These are phyloP conservation scores for Tuberolachnus salignus DNA, from an alignment of 2,888 invertebrate genomes.

Conservation along the genomic window DNA sequence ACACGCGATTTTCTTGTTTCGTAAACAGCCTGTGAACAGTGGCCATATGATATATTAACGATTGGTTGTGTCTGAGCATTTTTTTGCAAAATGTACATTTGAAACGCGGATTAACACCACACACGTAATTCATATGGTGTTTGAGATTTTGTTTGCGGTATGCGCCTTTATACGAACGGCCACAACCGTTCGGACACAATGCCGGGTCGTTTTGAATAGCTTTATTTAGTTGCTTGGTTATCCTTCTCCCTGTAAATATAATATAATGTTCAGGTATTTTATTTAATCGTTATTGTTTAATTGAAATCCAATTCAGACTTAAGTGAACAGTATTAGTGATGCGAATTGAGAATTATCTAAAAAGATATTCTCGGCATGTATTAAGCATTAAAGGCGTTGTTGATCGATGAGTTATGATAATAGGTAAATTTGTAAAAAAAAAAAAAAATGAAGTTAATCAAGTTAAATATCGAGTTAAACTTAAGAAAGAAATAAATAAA, in stretches of 20 bases:
- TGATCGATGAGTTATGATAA: no score
- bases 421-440: no score
- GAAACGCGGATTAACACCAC: constrained; percentile 69
- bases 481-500: no score
- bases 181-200: constrained; percentile 21
- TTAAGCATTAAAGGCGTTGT: no score
- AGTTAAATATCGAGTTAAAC: no score
- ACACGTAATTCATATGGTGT: constrained; percentile 68
- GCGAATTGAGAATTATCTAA: no score
- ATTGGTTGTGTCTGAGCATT: constrained; percentile 60
- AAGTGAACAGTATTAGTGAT: no score
- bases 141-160: constrained; percentile 67
- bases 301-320: no score
- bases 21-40: constrained; percentile 2
- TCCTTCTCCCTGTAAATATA: constrained; percentile 3
- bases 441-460: no score
- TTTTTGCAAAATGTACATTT: constrained; percentile 69
- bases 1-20: neutral
- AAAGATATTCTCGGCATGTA: no score
- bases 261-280: neutral
- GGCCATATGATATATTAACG: constrained; percentile 61
- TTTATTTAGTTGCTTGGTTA: neutral
- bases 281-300: neutral
- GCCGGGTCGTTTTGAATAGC: neutral
- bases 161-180: constrained; percentile 25